Evolutionary conservation across 1,140 invertebrate species (phyloP).

Genomic region (Lamellibrachia luymesi): DNA sequence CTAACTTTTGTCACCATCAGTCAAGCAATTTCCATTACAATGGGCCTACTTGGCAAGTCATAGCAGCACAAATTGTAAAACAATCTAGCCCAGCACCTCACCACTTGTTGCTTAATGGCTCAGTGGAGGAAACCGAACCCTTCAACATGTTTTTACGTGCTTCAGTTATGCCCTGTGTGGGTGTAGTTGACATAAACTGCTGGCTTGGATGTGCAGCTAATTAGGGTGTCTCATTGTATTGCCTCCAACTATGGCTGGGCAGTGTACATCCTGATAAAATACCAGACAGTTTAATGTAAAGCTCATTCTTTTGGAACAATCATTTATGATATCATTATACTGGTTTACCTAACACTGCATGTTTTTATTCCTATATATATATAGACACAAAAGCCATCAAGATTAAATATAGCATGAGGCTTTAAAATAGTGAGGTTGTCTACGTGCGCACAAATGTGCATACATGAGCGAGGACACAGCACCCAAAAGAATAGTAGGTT

Average conservation of each 20-base stretch:
- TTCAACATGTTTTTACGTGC: background rate
- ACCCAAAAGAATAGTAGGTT: background rate
- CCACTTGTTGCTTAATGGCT: background rate
- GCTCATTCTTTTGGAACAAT: background rate
- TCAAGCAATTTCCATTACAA: background rate
- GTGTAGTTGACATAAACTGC: background rate
- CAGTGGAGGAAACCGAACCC: background rate
- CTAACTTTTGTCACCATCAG: background rate
- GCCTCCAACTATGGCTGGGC: background rate
- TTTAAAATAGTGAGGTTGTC: too few species aligned
- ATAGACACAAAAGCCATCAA: too few species aligned
- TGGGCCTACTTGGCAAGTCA: background rate
- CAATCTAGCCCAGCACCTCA: background rate
- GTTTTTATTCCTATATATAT: too few species aligned
- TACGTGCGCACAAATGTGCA: too few species aligned
- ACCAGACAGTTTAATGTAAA: background rate
- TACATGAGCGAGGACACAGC: background rate
- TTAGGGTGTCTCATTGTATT: background rate
- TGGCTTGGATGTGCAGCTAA: background rate
- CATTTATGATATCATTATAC: background rate
- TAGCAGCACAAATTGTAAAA: background rate
- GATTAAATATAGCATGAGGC: too few species aligned
- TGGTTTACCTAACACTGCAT: background rate
- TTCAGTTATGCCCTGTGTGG: background rate
- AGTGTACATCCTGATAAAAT: background rate